Conservation (phyloP, 2,888 invertebrate species). For the Margaritifera margaritifera region DNA sequence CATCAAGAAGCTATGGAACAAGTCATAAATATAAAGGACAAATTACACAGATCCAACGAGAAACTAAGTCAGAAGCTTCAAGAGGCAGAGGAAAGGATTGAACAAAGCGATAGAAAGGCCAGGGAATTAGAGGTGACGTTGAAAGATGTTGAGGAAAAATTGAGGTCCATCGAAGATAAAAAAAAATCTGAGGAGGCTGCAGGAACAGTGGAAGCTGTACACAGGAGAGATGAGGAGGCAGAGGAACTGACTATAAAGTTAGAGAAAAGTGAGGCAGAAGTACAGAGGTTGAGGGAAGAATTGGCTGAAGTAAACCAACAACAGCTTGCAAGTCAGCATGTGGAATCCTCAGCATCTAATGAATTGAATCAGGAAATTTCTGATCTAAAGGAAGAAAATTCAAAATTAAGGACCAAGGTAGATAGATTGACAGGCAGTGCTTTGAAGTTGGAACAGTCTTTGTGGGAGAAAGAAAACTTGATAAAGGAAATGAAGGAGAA, state of each 20-base stretch:
- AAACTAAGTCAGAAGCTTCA: constrained; percentile 15
- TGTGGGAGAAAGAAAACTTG: constrained; percentile 29
- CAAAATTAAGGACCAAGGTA: constrained; percentile 24
- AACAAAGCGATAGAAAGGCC: neutral
- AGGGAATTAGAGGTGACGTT: neutral
- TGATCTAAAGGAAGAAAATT: constrained; percentile 40
- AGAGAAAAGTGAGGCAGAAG: constrained; percentile 16
- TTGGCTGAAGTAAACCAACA: constrained; percentile 25
- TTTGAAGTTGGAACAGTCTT: constrained; percentile 20
- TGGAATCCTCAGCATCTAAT: constrained; percentile 38
- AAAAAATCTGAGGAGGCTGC: neutral
- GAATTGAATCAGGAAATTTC: constrained; percentile 41
- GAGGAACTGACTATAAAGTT: constrained; percentile 32
- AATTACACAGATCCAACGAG: constrained; percentile 35
- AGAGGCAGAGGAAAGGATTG: constrained; percentile 25
- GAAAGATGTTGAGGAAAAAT: neutral
- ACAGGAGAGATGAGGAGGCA: constrained; percentile 9
- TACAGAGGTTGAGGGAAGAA: constrained; percentile 20
- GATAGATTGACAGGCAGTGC: constrained; percentile 15
- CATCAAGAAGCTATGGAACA: constrained; percentile 78
- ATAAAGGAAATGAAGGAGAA: constrained; percentile 55
- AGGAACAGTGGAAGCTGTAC: neutral
- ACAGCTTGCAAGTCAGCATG: constrained; percentile 30
- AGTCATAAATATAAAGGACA: constrained; percentile 51
- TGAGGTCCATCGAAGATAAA: neutral